Percentiles rank a stretch among this genome's conserved stretches.
phyloP scores from a whole-genome alignment of 2,888 invertebrate genomes.

The Emmelina monodactyla region DNA sequence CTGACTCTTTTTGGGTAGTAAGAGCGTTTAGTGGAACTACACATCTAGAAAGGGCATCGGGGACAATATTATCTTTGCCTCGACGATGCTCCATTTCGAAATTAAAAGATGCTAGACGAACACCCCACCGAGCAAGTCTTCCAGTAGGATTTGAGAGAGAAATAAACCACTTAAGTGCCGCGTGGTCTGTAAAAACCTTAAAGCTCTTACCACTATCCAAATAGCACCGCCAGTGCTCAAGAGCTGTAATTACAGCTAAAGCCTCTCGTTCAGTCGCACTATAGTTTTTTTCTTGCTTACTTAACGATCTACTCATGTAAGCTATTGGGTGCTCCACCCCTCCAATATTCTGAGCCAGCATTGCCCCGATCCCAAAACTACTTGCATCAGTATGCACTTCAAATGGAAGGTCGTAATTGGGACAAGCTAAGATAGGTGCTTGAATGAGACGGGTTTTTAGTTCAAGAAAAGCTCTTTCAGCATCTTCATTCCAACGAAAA shows the following conservation, averaged over 20 bases:
- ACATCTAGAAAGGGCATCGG: conserved; percentile 16
- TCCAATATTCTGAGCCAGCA: conserved; percentile 14
- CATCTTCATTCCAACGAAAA: conserved; percentile 15
- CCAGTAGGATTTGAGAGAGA: conserved; percentile 18
- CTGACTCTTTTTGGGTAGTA: too few species aligned
- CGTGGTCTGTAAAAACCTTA: conserved; percentile 18
- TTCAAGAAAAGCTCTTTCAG: conserved; percentile 12
- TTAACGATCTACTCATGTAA: conserved; percentile 9
- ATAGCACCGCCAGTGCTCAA: conserved; percentile 22
- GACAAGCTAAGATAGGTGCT: conserved; percentile 16
- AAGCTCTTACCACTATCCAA: conserved; percentile 16
- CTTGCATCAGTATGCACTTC: conserved; percentile 19
- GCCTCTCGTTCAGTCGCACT: conserved; percentile 20
- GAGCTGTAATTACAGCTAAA: conserved; percentile 18
- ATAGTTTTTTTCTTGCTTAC: conserved; percentile 16
- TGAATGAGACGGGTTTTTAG: conserved; percentile 9
- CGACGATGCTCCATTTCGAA: conserved; percentile 18
- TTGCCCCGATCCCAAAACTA: conserved; percentile 13
- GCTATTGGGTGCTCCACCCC: conserved; percentile 16
- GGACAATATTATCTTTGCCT: conserved; percentile 17
- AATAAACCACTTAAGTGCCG: conserved; percentile 18
- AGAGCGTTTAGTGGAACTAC: conserved; percentile 7
- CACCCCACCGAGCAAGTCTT: conserved; percentile 19
- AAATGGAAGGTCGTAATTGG: conserved; percentile 14
- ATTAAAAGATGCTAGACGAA: conserved; percentile 17